Evolutionary conservation across 30 jellyfish, hydroid and myxozoan species (phyloP).

Genomic region (Catostylus mosaicus): DNA sequence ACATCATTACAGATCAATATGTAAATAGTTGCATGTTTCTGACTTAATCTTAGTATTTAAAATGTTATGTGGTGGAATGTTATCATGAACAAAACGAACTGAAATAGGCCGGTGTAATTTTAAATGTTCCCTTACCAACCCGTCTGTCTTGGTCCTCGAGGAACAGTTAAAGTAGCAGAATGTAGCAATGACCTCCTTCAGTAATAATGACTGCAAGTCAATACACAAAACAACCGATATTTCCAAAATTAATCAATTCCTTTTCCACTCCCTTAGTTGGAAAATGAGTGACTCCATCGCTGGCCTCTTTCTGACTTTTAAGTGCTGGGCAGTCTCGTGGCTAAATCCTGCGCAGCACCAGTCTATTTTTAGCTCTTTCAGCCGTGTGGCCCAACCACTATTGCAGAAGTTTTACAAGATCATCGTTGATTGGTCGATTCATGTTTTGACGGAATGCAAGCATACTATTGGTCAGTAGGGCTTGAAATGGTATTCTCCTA

Average conservation of each 20-base stretch:
- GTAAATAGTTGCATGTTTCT: no score
- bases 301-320: background rate
- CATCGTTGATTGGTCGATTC: background rate
- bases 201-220: background rate
- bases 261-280: background rate
- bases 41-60: no score
- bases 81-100: no score
- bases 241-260: background rate
- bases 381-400: background rate
- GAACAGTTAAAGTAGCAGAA: background rate
- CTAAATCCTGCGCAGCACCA: background rate
- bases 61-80: no score
- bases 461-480: background rate
- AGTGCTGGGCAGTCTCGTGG: background rate
- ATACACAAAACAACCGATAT: background rate
- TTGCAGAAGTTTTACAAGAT: background rate
- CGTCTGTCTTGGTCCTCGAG: background rate
- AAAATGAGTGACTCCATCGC: background rate
- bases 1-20: no score
- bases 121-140: background rate
- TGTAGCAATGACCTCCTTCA: background rate
- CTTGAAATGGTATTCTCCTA: background rate
- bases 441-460: no score
- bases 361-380: background rate
- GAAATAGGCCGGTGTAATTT: no score